Evolutionary conservation across 2,113 vertebrate species (phyloP).

Genomic region (Larimichthys polyactis): DNA sequence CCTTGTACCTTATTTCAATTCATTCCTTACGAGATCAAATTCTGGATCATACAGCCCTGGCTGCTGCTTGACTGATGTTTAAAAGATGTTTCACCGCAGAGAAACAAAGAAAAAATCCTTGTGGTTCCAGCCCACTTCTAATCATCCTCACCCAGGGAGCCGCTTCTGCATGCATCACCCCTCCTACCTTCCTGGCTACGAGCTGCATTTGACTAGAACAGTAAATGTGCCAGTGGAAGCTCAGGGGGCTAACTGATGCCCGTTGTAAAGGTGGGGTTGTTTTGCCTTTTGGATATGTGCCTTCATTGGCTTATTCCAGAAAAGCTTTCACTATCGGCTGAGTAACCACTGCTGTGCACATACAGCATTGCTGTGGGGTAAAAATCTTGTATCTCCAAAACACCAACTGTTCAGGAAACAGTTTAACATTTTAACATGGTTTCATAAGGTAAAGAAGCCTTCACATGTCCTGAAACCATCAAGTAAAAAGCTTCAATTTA

Average conservation of each 20-base stretch:
- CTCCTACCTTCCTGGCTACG: constrained; percentile 56
- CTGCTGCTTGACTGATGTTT: constrained; percentile 55
- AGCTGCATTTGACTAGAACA: constrained; percentile 59
- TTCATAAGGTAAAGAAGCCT: neutral
- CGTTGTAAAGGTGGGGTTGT: constrained; percentile 62
- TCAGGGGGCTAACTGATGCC: constrained; percentile 55
- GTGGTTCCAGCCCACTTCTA: constrained; percentile 66
- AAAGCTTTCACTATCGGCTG: constrained; percentile 59
- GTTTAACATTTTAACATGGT: neutral
- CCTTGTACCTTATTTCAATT: constrained; percentile 24
- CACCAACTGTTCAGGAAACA: neutral
- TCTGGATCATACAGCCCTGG: constrained; percentile 31
- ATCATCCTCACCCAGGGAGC: constrained; percentile 66
- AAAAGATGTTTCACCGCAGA: constrained; percentile 63
- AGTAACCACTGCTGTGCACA: constrained; percentile 43
- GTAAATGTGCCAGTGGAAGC: constrained; percentile 66
- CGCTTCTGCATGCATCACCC: constrained; percentile 52
- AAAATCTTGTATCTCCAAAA: constrained; percentile 10
- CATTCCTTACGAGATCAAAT: constrained; percentile 27
- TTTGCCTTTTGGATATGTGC: constrained; percentile 72
- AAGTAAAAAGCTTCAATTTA: neutral
- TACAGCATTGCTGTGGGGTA: neutral
- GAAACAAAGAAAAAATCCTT: constrained; percentile 66
- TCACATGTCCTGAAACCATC: neutral
- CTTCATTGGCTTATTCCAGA: constrained; percentile 67